Evolutionary conservation across 2,113 vertebrate species (phyloP).

Genomic region (Centropristis striata): DNA sequence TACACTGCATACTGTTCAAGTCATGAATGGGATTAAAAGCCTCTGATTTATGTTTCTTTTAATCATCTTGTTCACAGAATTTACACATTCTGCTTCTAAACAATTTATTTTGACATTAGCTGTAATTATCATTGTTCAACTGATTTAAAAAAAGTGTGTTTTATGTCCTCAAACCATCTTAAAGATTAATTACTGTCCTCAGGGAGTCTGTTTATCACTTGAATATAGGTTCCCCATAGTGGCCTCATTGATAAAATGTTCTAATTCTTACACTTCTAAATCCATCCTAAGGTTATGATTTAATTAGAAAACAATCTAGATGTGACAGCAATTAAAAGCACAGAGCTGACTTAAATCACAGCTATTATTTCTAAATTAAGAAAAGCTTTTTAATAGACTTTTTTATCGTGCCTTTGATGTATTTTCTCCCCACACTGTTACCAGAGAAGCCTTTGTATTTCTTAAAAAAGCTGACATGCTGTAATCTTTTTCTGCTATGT

Average conservation of each 20-base stretch:
- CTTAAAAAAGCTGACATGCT: conserved; percentile 4
- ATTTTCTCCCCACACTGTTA: not conserved
- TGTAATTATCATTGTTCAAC: not conserved
- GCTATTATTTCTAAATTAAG: conserved; percentile 13
- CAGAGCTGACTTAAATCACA: conserved; percentile 10
- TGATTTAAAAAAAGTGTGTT: not conserved
- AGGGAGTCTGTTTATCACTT: conserved; percentile 13
- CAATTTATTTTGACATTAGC: not conserved
- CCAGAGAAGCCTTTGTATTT: conserved; percentile 6
- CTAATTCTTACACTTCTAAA: not conserved
- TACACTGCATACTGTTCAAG: conserved; percentile 33
- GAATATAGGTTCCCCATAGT: not conserved
- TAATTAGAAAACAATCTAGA: conserved; percentile 17
- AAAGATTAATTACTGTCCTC: conserved; percentile 50
- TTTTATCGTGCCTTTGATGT: conserved; percentile 10
- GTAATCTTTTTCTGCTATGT: not conserved
- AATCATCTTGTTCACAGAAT: not conserved
- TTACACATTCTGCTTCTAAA: not conserved
- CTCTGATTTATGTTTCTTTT: conserved; percentile 3
- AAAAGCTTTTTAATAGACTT: conserved; percentile 7
- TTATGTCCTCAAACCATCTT: conserved; percentile 1
- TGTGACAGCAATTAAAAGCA: not conserved
- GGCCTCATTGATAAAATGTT: conserved; percentile 11
- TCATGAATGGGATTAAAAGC: conserved; percentile 27
- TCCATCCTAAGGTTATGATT: not conserved